Evolutionary conservation across 2,888 invertebrate species (phyloP), one percentile per base, ranked within the genome.

Genomic region (Lochmaea capreae): DNA sequence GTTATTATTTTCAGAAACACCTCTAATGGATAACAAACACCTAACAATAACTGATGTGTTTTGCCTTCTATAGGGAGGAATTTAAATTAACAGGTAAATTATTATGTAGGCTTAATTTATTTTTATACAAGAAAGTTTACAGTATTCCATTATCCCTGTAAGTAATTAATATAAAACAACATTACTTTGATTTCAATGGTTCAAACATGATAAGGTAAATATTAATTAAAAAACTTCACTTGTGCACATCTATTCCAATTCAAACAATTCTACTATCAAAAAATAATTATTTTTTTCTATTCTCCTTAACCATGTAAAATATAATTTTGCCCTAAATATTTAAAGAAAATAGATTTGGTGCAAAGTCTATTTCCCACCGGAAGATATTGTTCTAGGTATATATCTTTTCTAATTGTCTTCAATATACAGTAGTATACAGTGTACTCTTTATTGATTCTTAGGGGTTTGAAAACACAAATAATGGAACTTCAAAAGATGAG

Each of bases 1-100:
- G 39, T 73, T 71, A 65, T 72, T 71, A 70, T 59, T 77, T 75
- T 63, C 66, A 77, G 77, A 72, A 65, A 68, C 58, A 67, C 43
- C 39, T 70, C 71, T 67, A 62, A 77, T 77, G 75, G 74, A 74
- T 54, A 68, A 66, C 66, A 72, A 67, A 49, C 72, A 66, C 52
- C 74, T 70, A 61, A 74, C 72, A 71, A 70, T 66, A 63, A 62
- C 42, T 46, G 74, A 76, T 39, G 65, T 72, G 26, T 73, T 69
- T 61, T 72, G 72, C 54, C 62, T 76, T 52, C 71, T 72, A 72
- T 77, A 77, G 71, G 52, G 54, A 42, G 61, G 71, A 65, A 58
- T 70, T 68, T 54, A 57, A 52, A 22, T 71, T 11, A 57, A 63
- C 16, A 69, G 72, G 77, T 76, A 76, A 61, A 75, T 76, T 71